These are phyloP conservation scores for Eustalomyia histrio DNA, from an alignment of 2,888 invertebrate species.

Conservation along the genomic window DNA sequence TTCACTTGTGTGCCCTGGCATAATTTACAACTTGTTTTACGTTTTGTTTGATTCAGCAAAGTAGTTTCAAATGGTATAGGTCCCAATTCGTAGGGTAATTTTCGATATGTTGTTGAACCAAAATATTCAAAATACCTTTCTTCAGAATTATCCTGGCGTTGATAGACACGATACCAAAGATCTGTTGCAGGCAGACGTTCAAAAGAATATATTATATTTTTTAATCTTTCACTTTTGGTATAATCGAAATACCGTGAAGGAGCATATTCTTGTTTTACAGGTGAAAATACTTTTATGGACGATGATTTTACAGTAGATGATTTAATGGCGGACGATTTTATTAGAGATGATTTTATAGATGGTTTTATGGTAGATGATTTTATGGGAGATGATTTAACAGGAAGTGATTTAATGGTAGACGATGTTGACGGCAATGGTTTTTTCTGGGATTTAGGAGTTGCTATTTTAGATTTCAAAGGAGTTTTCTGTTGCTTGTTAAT, in stretches of 20 bases:
- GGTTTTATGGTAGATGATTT: background rate
- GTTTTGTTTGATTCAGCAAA: slow-evolving; percentile 78
- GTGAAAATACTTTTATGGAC: slow-evolving; percentile 29
- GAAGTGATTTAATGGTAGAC: slow-evolving; percentile 21
- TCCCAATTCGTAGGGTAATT: slow-evolving; percentile 88
- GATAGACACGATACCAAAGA: slow-evolving; percentile 89
- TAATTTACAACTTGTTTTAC: slow-evolving; percentile 79
- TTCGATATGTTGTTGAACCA: slow-evolving; percentile 77
- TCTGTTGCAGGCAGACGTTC: slow-evolving; percentile 87
- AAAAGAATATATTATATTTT: slow-evolving; percentile 80
- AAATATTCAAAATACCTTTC: slow-evolving; percentile 82
- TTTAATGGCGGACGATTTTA: background rate
- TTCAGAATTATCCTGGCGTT: slow-evolving; percentile 86
- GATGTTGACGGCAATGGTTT: background rate
- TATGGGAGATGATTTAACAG: slow-evolving; percentile 21
- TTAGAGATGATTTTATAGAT: background rate
- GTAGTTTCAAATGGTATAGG: slow-evolving; percentile 81
- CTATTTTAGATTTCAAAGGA: background rate
- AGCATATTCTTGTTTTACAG: slow-evolving; percentile 27
- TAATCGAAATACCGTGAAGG: slow-evolving; percentile 70
- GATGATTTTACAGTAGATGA: slow-evolving; percentile 24
- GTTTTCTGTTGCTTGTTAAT: background rate
- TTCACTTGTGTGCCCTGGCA: slow-evolving; percentile 73
- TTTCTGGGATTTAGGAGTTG: background rate
- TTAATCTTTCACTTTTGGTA: slow-evolving; percentile 72